Evolutionary conservation across 1,140 invertebrate genomes (phyloP).

Genomic region (Muscidifurax raptorellus): DNA sequence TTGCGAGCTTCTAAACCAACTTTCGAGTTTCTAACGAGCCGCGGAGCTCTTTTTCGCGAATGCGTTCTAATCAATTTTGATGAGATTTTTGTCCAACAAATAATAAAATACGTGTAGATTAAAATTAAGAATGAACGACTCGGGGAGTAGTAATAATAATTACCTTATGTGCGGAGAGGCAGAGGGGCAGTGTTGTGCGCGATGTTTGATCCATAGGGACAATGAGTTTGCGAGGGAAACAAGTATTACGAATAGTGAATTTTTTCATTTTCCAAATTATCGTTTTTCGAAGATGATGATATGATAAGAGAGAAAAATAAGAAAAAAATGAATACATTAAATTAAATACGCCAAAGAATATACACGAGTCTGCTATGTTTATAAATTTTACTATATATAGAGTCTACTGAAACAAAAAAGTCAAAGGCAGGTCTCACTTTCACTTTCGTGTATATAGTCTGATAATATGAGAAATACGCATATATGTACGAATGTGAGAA

Average conservation of each 20-base stretch:
- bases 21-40: neutral
- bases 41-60: neutral
- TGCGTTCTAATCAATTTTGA: neutral
- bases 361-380: slow-evolving; percentile 58
- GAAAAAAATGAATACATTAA: slow-evolving; percentile 2
- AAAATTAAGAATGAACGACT: neutral
- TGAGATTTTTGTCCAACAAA: slow-evolving; percentile 1
- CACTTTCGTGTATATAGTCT: slow-evolving; percentile 62
- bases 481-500: slow-evolving; percentile 53
- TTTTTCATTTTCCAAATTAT: slow-evolving; percentile 8
- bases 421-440: slow-evolving; percentile 53
- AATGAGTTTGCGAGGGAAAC: slow-evolving; percentile 9
- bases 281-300: neutral
- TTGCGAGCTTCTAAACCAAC: neutral
- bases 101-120: neutral
- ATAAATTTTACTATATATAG: slow-evolving; percentile 62
- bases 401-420: slow-evolving; percentile 49
- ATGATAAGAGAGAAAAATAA: slow-evolving; percentile 12
- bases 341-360: slow-evolving; percentile 51
- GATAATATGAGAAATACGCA: slow-evolving; percentile 50
- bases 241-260: slow-evolving; percentile 38
- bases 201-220: slow-evolving; percentile 14
- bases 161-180: neutral
- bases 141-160: neutral
- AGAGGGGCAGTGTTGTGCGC: slow-evolving; percentile 16